Base-by-base conservation (phyloP, 2,797 vertebrate genomes). In the Linurgus olivaceus region DNA sequence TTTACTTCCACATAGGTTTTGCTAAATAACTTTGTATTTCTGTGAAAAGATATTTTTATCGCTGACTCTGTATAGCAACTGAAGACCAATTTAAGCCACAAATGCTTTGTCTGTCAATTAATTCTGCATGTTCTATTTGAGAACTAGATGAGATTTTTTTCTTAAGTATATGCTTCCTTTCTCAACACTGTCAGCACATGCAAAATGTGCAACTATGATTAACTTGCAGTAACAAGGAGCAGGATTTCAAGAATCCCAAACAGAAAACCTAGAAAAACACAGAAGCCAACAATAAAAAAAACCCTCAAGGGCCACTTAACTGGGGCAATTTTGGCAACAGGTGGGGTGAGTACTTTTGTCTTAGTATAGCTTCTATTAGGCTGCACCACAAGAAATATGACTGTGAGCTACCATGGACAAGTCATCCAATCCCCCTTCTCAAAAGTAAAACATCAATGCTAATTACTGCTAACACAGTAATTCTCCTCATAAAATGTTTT, bases 61-160 rank as follows among this genome's bases (percentile, higher is more conserved):
- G 4, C 29, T 29, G 63, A 54, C 23, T 82, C 62, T 37, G 24
- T 72, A 50, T 1, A 86, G 19, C 0, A 0, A 68, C 15, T 55
- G 66, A 86, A 86, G 31, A 37, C 33, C 55, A 72, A 66, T 38
- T 78, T 37, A 94, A 83, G 55, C 20, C 50, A 42, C 38, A 74
- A 52, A 33, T 47, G 16, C 35, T 76, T 74, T 61, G 16, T 26
- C 11, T 66, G 19, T 25, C 51, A 65, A 55, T 62, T 88, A 77
- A 72, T 72, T 86, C 70, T 78, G 38, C 63, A 79, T 4, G 17
- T 38, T 10, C 2, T 2, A 42, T 45, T 42, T 4, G 9, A 86
- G 31, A 88, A 57, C 5, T 23, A 77, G 15, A 57, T 23, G 15
- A 45, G 17, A 67, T n/a, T 71, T 88, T 79, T 70, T 86, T 83